Conservation (phyloP, 2,888 invertebrate genomes). For the Ditylenchus weischeri region DNA sequence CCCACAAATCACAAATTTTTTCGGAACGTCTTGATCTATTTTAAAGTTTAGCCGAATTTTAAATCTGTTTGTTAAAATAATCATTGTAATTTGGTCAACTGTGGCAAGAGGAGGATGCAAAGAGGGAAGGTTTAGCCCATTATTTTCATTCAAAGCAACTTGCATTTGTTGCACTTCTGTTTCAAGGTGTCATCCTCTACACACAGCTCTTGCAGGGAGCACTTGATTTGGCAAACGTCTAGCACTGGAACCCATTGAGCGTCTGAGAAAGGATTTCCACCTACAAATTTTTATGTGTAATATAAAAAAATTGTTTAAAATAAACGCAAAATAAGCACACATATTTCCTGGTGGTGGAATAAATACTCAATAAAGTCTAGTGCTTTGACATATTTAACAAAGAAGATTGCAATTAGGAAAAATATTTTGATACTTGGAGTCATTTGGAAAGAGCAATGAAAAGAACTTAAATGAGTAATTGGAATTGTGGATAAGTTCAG, state of each 20-base stretch:
- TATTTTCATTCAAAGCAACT: conserved; percentile 15
- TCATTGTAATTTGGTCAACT: too few relatives aligned
- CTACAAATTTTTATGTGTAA: conserved; percentile 24
- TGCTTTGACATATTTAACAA: neutral
- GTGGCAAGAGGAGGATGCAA: too few relatives aligned
- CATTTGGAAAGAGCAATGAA: too few relatives aligned
- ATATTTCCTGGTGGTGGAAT: conserved; percentile 19
- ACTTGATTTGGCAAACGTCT: conserved; percentile 48
- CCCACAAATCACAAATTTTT: too few relatives aligned
- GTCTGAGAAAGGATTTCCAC: conserved; percentile 52
- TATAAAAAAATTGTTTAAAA: neutral
- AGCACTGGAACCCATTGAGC: conserved; percentile 56
- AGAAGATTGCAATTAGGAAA: too few relatives aligned
- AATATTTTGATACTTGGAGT: too few relatives aligned
- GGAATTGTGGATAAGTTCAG: too few relatives aligned
- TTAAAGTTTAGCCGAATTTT: too few relatives aligned
- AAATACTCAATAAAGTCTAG: conserved; percentile 14
- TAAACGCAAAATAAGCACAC: conserved; percentile 8
- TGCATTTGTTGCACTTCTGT: conserved; percentile 51
- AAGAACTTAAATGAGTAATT: too few relatives aligned
- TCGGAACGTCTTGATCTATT: too few relatives aligned
- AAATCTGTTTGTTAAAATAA: too few relatives aligned
- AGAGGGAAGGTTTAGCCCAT: neutral
- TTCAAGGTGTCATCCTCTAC: conserved; percentile 54
- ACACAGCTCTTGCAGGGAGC: conserved; percentile 49